A percentile compares a stretch with the other conserved stretches of the same genome.
These are phyloP conservation scores for Ardeotis arabs DNA, from an alignment of 2,113 vertebrate genomes.

Conservation along the genomic window DNA sequence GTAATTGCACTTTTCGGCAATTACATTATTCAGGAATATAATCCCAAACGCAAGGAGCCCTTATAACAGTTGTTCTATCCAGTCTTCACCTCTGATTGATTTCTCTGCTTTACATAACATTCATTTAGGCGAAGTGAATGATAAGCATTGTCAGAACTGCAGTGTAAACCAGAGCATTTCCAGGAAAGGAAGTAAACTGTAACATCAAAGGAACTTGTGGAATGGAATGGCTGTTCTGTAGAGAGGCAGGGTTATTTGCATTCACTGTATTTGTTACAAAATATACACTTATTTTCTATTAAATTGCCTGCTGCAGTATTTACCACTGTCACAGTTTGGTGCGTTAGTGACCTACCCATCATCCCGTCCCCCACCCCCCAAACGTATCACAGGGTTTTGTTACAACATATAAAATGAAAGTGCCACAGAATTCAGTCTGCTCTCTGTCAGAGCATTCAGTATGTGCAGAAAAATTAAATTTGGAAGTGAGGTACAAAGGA, in stretches of 20 bases:
- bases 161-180: slow-evolving; percentile 4
- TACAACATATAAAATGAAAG: background rate
- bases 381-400: background rate
- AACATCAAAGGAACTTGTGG: slow-evolving; percentile 15
- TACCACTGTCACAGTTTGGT: background rate
- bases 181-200: slow-evolving; percentile 2
- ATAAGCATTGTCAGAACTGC: slow-evolving; percentile 25
- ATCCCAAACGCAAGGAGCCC: background rate
- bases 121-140: slow-evolving; percentile 43
- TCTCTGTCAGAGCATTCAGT: background rate
- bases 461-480: slow-evolving; percentile 58
- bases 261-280: background rate
- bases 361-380: background rate
- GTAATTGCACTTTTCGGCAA: background rate
- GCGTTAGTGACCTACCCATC: background rate
- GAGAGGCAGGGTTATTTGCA: background rate
- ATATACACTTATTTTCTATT: background rate
- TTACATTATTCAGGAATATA: background rate
- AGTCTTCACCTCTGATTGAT: slow-evolving; percentile 14
- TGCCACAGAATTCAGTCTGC: slow-evolving; percentile 18
- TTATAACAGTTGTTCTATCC: background rate
- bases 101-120: slow-evolving; percentile 26
- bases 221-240: background rate
- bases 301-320: background rate
- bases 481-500: slow-evolving; percentile 49